These are phyloP conservation scores for Phymatocera aterrima DNA, from an alignment of 2,888 invertebrate species.

Conservation along the genomic window DNA sequence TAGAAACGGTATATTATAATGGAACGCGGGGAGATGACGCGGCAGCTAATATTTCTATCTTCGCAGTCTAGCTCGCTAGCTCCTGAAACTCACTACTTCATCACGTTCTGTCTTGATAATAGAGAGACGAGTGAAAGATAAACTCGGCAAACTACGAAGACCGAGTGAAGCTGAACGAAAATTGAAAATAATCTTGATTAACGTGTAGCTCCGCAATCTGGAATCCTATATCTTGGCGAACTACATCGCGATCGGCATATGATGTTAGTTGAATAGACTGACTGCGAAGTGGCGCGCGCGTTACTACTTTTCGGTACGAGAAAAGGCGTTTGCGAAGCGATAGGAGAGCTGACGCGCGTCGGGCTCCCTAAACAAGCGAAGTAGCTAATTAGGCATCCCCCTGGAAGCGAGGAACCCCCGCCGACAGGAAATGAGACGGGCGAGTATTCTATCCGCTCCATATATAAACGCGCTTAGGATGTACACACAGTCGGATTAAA, in stretches of 20 bases:
- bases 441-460: conserved; percentile 61
- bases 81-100: neutral
- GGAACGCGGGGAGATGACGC: conserved; percentile 37
- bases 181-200: too few species aligned
- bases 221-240: too few species aligned
- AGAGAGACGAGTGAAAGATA: neutral
- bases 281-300: too few species aligned
- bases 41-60: conserved; percentile 44
- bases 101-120: too few species aligned
- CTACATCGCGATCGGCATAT: too few species aligned
- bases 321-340: conserved; percentile 21
- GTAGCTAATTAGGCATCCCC: conserved; percentile 72
- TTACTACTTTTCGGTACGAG: conserved; percentile 14
- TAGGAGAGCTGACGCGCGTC: conserved; percentile 46
- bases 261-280: too few species aligned
- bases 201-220: too few species aligned
- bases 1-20: conserved; percentile 27
- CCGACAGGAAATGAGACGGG: conserved; percentile 72
- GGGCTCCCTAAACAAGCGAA: conserved; percentile 61
- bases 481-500: conserved; percentile 68
- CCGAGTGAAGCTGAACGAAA: neutral
- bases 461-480: conserved; percentile 58
- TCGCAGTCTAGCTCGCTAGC: neutral
- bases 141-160: neutral
- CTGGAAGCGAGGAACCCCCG: conserved; percentile 59